Evolutionary conservation across 2,113 vertebrate genomes (phyloP), one percentile per base, ranked within the genome.

Genomic region (Capreolus pygargus): DNA sequence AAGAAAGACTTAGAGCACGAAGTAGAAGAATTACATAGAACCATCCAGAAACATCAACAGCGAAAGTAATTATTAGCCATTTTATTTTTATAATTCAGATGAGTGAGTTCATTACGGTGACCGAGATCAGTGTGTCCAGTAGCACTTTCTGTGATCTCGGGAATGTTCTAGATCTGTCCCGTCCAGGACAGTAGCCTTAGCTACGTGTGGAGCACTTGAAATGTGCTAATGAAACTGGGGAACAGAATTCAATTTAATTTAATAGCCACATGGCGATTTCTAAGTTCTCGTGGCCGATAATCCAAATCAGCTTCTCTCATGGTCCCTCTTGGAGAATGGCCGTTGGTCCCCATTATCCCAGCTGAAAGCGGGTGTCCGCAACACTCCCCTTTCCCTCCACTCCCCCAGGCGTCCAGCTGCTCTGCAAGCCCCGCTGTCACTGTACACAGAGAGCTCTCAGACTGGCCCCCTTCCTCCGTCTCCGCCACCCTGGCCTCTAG

Each of bases 1-100:
- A 99, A 98, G 74, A 98, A 98, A 74, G 98, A 98, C 39, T 96
- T 99, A 96, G 98, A 99, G 57, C 12, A 36, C 33, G 98, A 99
- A 95, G 95, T 99, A 84, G 98, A 99, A 98, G 99, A 99, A 95
- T 97, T 99, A 67, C 98, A 33, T 3, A 97, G 67, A 11, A 96
- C 95, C 4, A 97, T 98, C 67, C 98, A 97, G 60, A 98, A 97
- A 25, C 98, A 74, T 58, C 98, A 98, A 74, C 98, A 95, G 25
- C 98, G 39, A 93, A 99, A 96, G 99, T 99, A 98, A 98, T 98
- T 94, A 25, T 14, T 23, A 36, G 19, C 17, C 7, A 25, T 85
- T 95, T 52, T 39, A 33, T 67, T 96, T 94, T 9, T 25, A 39
- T 94, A 78, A 91, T 86, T 47, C 21, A 61, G 1, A 45, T 2